phyloP scores from a whole-genome alignment of 2,888 invertebrate species.

The Cephus nigrinus region DNA sequence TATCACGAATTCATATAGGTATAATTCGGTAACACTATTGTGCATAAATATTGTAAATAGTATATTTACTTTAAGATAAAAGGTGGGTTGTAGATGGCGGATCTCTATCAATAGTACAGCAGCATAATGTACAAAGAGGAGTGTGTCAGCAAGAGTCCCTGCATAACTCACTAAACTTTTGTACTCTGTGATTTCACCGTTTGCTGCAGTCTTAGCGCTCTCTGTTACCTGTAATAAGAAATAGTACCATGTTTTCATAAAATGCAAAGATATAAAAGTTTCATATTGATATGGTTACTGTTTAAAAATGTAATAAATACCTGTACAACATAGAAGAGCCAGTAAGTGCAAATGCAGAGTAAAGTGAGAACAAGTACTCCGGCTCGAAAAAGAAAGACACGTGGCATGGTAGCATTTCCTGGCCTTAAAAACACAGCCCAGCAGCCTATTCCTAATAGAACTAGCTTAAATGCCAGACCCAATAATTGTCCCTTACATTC shows the following conservation, averaged over 20 bases:
- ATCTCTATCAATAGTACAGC: constrained; percentile 94
- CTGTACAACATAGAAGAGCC: constrained; percentile 98
- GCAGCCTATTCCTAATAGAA: constrained; percentile 87
- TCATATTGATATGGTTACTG: not conserved
- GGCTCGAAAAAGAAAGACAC: constrained; percentile 91
- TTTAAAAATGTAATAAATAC: constrained; percentile 37
- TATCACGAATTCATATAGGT: not conserved
- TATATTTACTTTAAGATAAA: constrained; percentile 77
- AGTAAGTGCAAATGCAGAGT: constrained; percentile 94
- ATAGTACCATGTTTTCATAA: constrained; percentile 6
- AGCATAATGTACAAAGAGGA: constrained; percentile 94
- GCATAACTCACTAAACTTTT: constrained; percentile 92
- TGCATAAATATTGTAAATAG: not conserved
- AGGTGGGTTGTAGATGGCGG: constrained; percentile 90
- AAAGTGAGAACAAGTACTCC: constrained; percentile 89
- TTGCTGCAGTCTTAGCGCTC: constrained; percentile 81
- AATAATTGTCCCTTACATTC: constrained; percentile 95
- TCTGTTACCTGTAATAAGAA: constrained; percentile 71
- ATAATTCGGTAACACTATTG: not conserved
- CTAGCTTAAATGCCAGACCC: constrained; percentile 90
- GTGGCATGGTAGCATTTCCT: constrained; percentile 87
- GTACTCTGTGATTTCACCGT: constrained; percentile 86
- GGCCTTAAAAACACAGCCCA: constrained; percentile 93
- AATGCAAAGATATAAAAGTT: not conserved
- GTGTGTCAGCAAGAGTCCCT: constrained; percentile 90